Base-by-base conservation (phyloP, 2,888 invertebrate species). In the Matsumyia berberina region DNA sequence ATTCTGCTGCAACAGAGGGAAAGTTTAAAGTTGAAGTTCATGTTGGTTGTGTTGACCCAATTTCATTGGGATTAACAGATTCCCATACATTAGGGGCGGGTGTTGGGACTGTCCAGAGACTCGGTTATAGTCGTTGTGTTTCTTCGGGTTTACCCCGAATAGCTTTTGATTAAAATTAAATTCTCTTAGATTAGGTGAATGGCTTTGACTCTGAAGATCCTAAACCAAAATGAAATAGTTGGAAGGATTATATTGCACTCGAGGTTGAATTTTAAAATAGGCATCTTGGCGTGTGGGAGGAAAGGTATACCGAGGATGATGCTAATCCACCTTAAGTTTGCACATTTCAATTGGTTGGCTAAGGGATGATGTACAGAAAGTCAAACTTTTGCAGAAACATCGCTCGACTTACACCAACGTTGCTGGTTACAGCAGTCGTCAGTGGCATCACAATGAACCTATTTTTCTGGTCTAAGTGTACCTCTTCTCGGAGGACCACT, bases 141-240 rank as follows among this genome's bases (percentile, higher is more conserved):
- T n/a, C n/a, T n/a, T n/a, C n/a, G 72, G 73, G 17, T 53, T 72
- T 53, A 33, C 66, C n/a, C n/a, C 17, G 58, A 72, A 72, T 73
- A 42, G 58, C 66, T 73, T 66, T 76, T 81, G 70, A 76, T 81
- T 81, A 70, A 81, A 81, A 81, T 81, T 76, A 39, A 81, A 76
- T 70, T 70, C 64, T 51, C 79, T 60, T 66, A 44, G 72, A 72
- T 72, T 79, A 66, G 42, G 19, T 64, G 55, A 57, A 66, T 79
- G 49, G 62, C 60, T 78, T 53, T 70, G 78, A 57, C 58, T 77
- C 53, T 53, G 15, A 29, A 53, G 67, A 64, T 64, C n/a, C 44
- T 33, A 62, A 33, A 35, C 37, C 55, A 42, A 15, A 9, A 44
- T 44, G 9, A 44, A 44, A 9, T 44, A 44, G 44, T 44, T 3